Evolutionary conservation across 2,888 invertebrate species (phyloP).

Genomic region (Rhaphigaster nebulosa): DNA sequence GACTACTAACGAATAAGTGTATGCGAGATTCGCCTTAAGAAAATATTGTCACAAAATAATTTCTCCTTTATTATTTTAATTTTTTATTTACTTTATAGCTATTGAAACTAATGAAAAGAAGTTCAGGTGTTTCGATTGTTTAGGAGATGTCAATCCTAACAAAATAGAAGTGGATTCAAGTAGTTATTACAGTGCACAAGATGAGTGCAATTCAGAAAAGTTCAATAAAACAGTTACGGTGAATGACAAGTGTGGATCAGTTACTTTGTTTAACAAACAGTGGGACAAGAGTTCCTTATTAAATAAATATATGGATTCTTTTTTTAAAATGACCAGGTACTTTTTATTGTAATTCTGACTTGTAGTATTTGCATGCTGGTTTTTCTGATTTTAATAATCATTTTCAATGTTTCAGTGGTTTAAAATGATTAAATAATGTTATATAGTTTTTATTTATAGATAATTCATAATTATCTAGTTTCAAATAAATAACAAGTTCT

Average conservation of each 20-base stretch:
- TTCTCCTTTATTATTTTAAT: neutral
- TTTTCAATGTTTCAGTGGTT: neutral
- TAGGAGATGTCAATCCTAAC: constrained; percentile 58
- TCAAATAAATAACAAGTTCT: too few species aligned
- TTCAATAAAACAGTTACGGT: neutral
- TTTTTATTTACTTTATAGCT: neutral
- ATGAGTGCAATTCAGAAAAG: constrained; percentile 22
- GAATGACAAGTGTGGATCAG: constrained; percentile 43
- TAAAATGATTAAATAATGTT: too few species aligned
- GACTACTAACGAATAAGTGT: constrained; percentile 19
- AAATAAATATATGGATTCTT: constrained; percentile 61
- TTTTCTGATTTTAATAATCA: neutral
- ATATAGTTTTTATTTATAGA: too few species aligned
- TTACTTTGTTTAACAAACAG: constrained; percentile 62
- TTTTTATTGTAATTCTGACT: neutral
- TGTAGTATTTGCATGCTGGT: neutral
- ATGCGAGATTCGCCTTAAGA: neutral
- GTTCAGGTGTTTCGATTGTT: constrained; percentile 56
- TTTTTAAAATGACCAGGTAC: constrained; percentile 65
- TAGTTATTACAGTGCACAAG: constrained; percentile 55
- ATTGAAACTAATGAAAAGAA: constrained; percentile 6
- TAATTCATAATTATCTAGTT: too few species aligned
- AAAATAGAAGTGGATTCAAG: constrained; percentile 52
- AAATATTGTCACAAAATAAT: neutral
- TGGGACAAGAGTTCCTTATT: constrained; percentile 65